Evolutionary conservation across 2,113 vertebrate species (phyloP), one percentile per base, ranked within the genome.

Genomic region (Agapornis roseicollis): DNA sequence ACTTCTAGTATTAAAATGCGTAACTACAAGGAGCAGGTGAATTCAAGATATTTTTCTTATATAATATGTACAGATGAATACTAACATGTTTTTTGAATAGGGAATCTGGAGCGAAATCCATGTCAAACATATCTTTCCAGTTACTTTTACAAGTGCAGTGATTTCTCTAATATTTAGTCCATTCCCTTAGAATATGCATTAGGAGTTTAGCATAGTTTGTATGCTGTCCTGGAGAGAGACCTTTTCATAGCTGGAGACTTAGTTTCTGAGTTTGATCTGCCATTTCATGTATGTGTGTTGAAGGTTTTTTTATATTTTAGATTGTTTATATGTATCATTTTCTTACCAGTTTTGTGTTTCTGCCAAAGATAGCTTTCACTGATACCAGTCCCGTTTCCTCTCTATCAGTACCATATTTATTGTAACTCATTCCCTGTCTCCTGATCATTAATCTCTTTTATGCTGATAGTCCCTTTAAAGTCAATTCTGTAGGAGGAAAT

Each of bases 401-500:
- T 44, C 64, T 74, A 13, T 50, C 64, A 76, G 28, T n/a, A 50
- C 6, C 8, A 3, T 79, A 28, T 56, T 90, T 96, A 53, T 74
- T 69, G 5, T 63, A 90, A 74, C 17, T 89, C 29, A 22, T 87
- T 96, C 28, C 33, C 17, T 4, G 6, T 22, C 71, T 96, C 53
- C 58, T n/a, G 28, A 35, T 76, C 80, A 88, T 88, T 84, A 55
- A 66, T 58, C 25, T 90, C 52, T 90, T 83, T 69, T 61, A 63
- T 41, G 33, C 72, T 88, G 7, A 20, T 44, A 28, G 66, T 60
- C 76, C 66, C 61, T 74, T 95, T 90, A 91, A 95, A 79, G 33
- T 86, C 80, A 85, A 94, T 87, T 96, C 76, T 95, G 39, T 90
- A 94, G 86, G 39, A 96, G 73, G 39, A 96, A 95, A 95, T 71